Base-by-base conservation (phyloP, 2,113 vertebrate species). In the Lagopus leucura region DNA sequence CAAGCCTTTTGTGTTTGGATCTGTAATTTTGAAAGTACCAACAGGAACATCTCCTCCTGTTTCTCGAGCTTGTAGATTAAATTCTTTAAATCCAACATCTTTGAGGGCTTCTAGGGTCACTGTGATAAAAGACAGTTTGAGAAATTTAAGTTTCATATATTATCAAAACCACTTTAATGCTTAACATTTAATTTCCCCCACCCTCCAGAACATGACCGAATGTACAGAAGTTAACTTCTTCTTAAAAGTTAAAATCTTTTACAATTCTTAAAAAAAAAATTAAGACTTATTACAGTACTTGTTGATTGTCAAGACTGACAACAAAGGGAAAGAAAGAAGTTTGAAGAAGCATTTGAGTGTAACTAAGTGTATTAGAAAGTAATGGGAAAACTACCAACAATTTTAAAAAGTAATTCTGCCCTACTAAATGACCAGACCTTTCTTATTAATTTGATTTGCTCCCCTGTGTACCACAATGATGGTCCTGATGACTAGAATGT, bases 41-140 rank as follows among this genome's bases (percentile, higher is more conserved):
- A 97, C 40, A 80, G 97, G 97, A 92, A 84, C 65, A 93, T 96
- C 95, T 92, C 94, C 96, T 36, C 88, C 84, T 88, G 95, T 8
- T 96, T 97, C 96, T 93, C 96, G 93, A 87, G 97, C 97, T 72
- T 97, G 97, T 60, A 97, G 70, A 78, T 93, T 78, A 94, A 97
- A 97, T 90, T 63, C 97, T 93, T 84, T 94, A 88, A 97, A 97
- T 4, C 92, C 90, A 77, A 5, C 64, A 32, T 17, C 58, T 43
- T 58, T n/a, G 43, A 93, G 94, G 69, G 83, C 95, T 84, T 97
- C 89, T 52, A 97, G 79, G 74, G 74, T 88, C 81, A 97, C 97
- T 97, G 91, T 50, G 47, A 58, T 84, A 89, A 93, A 3, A 92
- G 50, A 47, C 27, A 74, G 71, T 89, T 92, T 71, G 58, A 89